Percentiles rank a stretch among this genome's conserved stretches.
phyloP scores from a whole-genome alignment of 2,888 invertebrate species.

The Tortrix viridana region DNA sequence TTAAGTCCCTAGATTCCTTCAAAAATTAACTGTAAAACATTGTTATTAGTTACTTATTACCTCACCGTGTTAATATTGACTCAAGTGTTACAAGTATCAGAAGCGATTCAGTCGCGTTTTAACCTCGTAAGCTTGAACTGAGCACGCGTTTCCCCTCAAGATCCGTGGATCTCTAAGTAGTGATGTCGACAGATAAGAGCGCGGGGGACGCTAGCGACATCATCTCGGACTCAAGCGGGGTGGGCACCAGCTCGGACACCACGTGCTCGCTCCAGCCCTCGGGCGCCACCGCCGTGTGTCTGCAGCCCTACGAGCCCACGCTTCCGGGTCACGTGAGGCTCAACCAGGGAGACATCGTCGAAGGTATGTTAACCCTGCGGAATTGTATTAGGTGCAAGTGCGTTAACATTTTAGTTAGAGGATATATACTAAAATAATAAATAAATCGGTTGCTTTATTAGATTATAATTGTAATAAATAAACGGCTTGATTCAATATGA shows the following conservation, averaged over 20 bases:
- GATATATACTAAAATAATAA: no score
- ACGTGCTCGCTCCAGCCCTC: slow-evolving; percentile 91
- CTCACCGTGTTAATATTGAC: slow-evolving; percentile 22
- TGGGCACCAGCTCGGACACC: slow-evolving; percentile 95
- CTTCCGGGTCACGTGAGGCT: slow-evolving; percentile 92
- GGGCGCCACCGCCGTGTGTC: slow-evolving; percentile 92
- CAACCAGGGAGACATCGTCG: slow-evolving; percentile 94
- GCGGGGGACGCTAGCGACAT: slow-evolving; percentile 95
- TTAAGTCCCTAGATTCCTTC: no score
- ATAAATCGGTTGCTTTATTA: no score
- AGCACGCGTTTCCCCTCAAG: not conserved
- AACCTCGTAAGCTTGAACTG: not conserved
- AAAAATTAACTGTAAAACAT: no score
- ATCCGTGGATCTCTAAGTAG: slow-evolving; percentile 20
- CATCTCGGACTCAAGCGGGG: slow-evolving; percentile 96
- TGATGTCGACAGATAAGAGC: slow-evolving; percentile 91
- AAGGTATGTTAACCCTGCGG: slow-evolving; percentile 83
- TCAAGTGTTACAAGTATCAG: slow-evolving; percentile 19
- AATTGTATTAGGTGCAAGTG: not conserved
- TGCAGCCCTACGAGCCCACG: slow-evolving; percentile 90
- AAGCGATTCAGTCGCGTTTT: slow-evolving; percentile 10
- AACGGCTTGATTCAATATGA: no score
- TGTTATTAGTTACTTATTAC: slow-evolving; percentile 4
- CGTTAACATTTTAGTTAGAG: no score
- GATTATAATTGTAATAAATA: no score